Conservation (phyloP, 1,140 invertebrate species). For the Holotrichia oblita region DNA sequence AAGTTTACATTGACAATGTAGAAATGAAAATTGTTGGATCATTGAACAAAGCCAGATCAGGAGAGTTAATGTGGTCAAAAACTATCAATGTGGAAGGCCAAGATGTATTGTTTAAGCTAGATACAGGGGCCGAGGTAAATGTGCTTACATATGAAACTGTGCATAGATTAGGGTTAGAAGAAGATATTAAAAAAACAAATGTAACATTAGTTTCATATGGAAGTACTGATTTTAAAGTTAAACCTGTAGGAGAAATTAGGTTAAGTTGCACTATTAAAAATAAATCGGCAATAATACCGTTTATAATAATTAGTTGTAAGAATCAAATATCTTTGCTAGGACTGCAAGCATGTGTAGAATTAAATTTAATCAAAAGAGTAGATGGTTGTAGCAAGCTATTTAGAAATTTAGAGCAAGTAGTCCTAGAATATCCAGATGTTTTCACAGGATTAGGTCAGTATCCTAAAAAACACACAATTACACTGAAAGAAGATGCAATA, state of each 20-base stretch:
- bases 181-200: conserved; percentile 23
- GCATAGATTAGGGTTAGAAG: not conserved
- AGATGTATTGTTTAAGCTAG: not conserved
- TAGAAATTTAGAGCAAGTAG: no score
- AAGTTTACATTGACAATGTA: not conserved
- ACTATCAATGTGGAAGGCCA: not conserved
- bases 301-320: conserved; percentile 15
- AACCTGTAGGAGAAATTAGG: conserved; percentile 10
- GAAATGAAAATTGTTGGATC: not conserved
- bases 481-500: no score
- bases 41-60: not conserved
- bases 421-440: no score
- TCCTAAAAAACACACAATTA: no score
- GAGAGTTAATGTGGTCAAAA: not conserved
- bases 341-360: no score
- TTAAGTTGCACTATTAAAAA: conserved; percentile 28
- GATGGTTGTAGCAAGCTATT: no score
- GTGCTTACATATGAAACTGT: not conserved
- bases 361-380: no score
- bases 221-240: conserved; percentile 34
- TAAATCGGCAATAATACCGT: not conserved
- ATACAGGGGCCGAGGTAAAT: conserved; percentile 23
- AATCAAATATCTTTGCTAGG: conserved; percentile 16
- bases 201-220: conserved; percentile 22
- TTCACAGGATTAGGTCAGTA: no score